These are phyloP conservation scores for Sinotaia quadrata DNA, from an alignment of 2,888 invertebrate species.

Conservation along the genomic window DNA sequence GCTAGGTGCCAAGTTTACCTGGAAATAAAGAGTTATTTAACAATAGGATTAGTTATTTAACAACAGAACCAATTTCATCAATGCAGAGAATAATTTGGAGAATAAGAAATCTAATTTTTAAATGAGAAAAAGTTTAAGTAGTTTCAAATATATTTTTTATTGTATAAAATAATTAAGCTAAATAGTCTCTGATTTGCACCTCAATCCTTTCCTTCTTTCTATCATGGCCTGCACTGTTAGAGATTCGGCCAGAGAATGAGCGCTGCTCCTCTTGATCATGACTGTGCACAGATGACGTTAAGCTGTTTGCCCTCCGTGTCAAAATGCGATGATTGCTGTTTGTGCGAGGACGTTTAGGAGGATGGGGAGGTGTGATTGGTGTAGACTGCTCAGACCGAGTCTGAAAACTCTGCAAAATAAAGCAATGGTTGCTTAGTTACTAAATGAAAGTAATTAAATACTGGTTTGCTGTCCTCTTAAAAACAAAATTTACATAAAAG, in stretches of 20 bases:
- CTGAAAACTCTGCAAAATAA: constrained; percentile 26
- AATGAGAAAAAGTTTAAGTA: too few relatives aligned
- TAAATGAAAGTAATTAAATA: background rate
- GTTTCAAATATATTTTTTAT: background rate
- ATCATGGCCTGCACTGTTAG: constrained; percentile 53
- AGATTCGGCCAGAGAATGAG: constrained; percentile 34
- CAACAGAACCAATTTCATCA: too few relatives aligned
- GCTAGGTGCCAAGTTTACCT: constrained; percentile 29
- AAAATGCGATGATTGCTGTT: constrained; percentile 50
- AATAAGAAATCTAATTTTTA: too few relatives aligned
- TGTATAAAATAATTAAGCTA: background rate
- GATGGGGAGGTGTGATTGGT: constrained; percentile 59
- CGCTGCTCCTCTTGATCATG: constrained; percentile 14
- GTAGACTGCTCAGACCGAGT: constrained; percentile 41
- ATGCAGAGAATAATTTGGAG: too few relatives aligned
- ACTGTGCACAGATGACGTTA: constrained; percentile 50
- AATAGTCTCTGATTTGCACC: constrained; percentile 35
- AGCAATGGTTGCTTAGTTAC: too few relatives aligned
- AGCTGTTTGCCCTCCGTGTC: constrained; percentile 55
- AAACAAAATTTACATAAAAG: background rate
- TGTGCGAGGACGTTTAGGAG: constrained; percentile 61
- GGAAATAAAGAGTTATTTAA: too few relatives aligned
- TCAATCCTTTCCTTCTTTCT: constrained; percentile 55
- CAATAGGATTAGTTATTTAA: too few relatives aligned
- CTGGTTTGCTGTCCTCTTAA: background rate